Evolutionary conservation across 2,888 invertebrate species (phyloP), one percentile per base, ranked within the genome.

Genomic region (Colletes collaris): DNA sequence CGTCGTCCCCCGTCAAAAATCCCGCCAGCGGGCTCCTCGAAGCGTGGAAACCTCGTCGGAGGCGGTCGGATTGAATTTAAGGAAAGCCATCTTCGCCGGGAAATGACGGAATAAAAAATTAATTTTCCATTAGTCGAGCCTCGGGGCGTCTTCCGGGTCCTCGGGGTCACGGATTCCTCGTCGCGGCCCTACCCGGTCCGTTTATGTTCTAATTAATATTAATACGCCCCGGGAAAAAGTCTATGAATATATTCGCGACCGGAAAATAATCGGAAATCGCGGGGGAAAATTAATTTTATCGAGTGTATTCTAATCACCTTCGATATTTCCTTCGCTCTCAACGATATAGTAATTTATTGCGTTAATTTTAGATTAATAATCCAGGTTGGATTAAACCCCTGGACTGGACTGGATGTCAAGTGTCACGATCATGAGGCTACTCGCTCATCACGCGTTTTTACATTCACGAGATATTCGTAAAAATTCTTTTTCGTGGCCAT

Each of bases 41-140:
- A 67, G 69, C 77, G 64, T 62, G 64, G 59, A 55, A 52, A 67
- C 44, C 56, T 27, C 77, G 40, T 7, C 62, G 35, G 16, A 27
- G 27, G 27, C 27, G n/a, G 53, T 13, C 46, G 6, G 65, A 77
- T 77, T 78, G 69, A 78, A 78, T 78, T 78, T 76, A 69, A 55
- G 69, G 55, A 67, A 76, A 76, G 59, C 44, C 77, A 78, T 69
- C 64, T 76, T 64, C 50, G 59, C 44, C 6, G 65, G 50, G 69
- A 60, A 78, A 76, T 52, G 65, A 60, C 44, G 65, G 44, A 10
- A 37, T 69, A 69, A 69, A 76, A 78, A 78, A 77, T 78, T 69
- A 78, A 76, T 69, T 68, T 78, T 56, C 77, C 69, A 78, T 78
- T 76, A 76, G 49, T 8, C 13, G 4, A 8, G 27, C 11, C 13